Base-by-base conservation (phyloP, 2,113 vertebrate genomes). In the Nipponia nippon region DNA sequence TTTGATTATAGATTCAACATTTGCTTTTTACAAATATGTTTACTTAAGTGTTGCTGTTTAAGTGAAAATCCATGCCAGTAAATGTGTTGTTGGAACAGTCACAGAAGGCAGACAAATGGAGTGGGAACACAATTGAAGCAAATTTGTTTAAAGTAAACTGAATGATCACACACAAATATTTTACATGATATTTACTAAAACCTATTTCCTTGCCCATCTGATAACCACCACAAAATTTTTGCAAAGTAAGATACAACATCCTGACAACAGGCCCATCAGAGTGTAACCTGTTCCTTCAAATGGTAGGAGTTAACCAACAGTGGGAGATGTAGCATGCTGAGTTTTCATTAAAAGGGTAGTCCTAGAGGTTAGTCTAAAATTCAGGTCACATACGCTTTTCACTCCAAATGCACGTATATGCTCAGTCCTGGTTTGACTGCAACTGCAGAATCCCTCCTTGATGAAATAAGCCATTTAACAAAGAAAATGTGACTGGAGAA, bases 111-210 rank as follows among this genome's bases (percentile, higher is more conserved):
- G 84, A 96, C 77, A 89, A 97, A 93, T 72, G 83, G 65, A 93
- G 69, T 93, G 80, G 83, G 91, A 96, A 77, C 61, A 87, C 91
- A 95, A 93, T 89, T 69, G 94, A 95, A 91, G 44, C 61, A 91
- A 91, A 96, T 97, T 89, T 97, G 93, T 97, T 97, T 94, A 91
- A 95, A 89, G 89, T 82, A 91, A 95, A 91, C 70, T 36, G 61
- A 87, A 69, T 21, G 56, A 92, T 76, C 44, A 25, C 50, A 72
- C 44, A 85, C 52, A 96, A 95, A 95, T 83, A 62, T 95, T 93
- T 96, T 82, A 58, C 30, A 36, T 76, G 52, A 7, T 89, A 36
- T 87, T 96, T 95, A 75, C 73, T 71, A 52, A 81, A 92, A 87
- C 66, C 47, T 75, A 10, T 59, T 47, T 77, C 63, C 55, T 71